Evolutionary conservation across 64 coral and sea anemone genomes (phyloP).

Genomic region (Montipora capricornis): DNA sequence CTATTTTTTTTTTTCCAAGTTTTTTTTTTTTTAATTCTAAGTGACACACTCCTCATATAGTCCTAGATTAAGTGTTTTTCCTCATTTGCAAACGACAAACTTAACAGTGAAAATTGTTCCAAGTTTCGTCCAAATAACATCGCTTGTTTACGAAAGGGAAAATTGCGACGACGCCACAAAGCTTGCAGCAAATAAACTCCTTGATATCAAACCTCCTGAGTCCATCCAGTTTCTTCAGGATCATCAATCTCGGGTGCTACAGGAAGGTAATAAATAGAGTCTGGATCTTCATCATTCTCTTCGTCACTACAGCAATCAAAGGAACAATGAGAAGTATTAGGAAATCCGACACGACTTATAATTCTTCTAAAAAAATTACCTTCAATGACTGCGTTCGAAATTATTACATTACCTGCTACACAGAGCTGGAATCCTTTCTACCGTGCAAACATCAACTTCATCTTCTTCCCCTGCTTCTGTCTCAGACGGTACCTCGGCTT

Average conservation of each 20-base stretch:
- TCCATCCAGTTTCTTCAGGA: slow-evolving; percentile 72
- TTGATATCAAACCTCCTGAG: slow-evolving; percentile 49
- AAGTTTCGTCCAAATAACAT: no score
- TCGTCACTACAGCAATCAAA: slow-evolving; percentile 51
- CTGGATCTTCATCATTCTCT: slow-evolving; percentile 70
- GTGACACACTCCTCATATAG: no score
- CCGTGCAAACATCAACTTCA: slow-evolving; percentile 72
- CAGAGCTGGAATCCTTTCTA: slow-evolving; percentile 78
- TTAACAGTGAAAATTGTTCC: no score
- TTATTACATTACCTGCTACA: slow-evolving; percentile 60
- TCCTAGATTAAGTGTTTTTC: no score
- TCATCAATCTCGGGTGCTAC: slow-evolving; percentile 77
- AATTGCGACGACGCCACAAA: no score
- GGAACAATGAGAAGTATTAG: neutral
- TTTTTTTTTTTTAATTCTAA: no score
- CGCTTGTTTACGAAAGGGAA: no score
- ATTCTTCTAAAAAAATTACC: neutral
- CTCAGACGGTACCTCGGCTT: slow-evolving; percentile 68
- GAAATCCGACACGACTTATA: neutral
- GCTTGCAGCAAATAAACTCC: no score
- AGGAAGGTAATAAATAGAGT: slow-evolving; percentile 62
- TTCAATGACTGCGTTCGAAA: neutral
- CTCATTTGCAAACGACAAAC: no score
- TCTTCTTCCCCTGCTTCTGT: slow-evolving; percentile 76
- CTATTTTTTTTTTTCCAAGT: no score